Percentiles rank a stretch among this genome's conserved stretches.
phyloP scores from a whole-genome alignment of 2,113 vertebrate genomes.

The Progne subis region DNA sequence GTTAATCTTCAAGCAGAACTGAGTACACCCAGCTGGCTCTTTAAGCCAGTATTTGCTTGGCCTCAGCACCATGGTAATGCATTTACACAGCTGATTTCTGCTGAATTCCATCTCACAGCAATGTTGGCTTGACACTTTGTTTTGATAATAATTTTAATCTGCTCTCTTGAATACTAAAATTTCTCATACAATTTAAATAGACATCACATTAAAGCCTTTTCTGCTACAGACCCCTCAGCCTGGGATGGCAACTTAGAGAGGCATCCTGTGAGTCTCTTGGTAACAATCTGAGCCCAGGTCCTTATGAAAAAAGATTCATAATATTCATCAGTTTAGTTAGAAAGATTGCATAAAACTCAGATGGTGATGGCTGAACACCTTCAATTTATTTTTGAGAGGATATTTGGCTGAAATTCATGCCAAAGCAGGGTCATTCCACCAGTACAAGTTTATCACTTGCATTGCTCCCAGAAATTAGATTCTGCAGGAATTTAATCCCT shows the following conservation, averaged over 20 bases:
- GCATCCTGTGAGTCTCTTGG: neutral
- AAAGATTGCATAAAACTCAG: neutral
- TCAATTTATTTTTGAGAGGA: neutral
- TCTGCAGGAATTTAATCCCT: neutral
- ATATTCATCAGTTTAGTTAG: neutral
- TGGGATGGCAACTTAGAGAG: neutral
- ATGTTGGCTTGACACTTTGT: neutral
- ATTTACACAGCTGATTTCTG: neutral
- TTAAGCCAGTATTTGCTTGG: slow-evolving; percentile 22
- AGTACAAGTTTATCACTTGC: neutral
- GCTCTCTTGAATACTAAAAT: neutral
- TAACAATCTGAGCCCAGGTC: neutral
- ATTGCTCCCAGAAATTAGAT: neutral
- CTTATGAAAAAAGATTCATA: neutral
- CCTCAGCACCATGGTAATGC: neutral
- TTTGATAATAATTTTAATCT: neutral
- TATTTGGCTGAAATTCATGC: neutral
- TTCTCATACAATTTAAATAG: neutral
- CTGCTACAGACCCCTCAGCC: neutral
- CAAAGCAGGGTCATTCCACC: neutral
- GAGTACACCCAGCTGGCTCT: neutral
- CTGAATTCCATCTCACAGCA: neutral
- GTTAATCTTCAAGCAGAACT: neutral
- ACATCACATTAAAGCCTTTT: neutral
- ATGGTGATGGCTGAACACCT: neutral